Evolutionary conservation across 37 sponge, comb jelly and placozoan genomes (phyloP).

Genomic region (Haliclona indistincta): DNA sequence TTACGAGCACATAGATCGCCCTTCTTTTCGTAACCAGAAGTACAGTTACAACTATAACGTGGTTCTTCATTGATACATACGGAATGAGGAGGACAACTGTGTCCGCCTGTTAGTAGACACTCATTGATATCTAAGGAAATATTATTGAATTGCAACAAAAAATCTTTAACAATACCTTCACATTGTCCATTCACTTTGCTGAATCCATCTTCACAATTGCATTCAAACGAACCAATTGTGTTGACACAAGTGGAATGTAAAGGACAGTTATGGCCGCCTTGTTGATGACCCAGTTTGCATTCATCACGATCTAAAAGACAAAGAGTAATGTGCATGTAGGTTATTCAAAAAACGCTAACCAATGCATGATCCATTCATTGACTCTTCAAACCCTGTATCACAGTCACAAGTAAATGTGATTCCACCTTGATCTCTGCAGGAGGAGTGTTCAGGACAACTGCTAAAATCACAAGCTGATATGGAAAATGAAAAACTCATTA

Average conservation of each 20-base stretch:
- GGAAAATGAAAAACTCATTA: too few species aligned
- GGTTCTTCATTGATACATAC: background rate
- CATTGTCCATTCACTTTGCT: background rate
- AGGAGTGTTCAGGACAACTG: too few species aligned
- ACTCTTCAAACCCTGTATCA: too few species aligned
- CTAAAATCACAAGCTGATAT: too few species aligned
- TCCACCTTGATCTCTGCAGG: too few species aligned
- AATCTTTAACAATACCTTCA: background rate
- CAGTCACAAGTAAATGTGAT: too few species aligned
- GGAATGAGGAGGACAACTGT: background rate
- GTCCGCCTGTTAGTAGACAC: background rate
- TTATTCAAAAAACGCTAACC: too few species aligned
- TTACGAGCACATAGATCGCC: background rate
- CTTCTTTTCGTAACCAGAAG: background rate
- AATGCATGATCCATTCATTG: too few species aligned
- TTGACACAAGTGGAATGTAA: background rate
- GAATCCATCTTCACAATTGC: background rate
- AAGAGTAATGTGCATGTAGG: too few species aligned
- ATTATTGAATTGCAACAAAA: background rate
- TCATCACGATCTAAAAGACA: constrained; percentile 1
- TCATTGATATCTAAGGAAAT: constrained; percentile 4
- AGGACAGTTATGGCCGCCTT: background rate
- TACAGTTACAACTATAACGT: constrained; percentile 1
- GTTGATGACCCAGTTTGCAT: background rate
- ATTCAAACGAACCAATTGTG: background rate